These are phyloP conservation scores for Chlorodrepanis virens DNA, from an alignment of 2,113 vertebrate genomes.

Conservation along the genomic window DNA sequence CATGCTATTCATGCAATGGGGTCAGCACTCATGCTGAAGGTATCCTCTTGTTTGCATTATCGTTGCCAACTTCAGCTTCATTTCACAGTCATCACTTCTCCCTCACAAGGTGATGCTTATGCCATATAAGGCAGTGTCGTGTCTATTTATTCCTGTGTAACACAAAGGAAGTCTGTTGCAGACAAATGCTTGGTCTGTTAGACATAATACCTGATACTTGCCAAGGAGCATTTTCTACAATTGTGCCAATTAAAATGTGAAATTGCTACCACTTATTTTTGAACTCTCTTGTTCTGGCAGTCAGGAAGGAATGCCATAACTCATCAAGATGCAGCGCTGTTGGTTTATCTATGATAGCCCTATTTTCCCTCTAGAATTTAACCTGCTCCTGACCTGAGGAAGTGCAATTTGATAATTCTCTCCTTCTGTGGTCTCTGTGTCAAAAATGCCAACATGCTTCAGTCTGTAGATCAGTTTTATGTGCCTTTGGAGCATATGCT, in stretches of 20 bases:
- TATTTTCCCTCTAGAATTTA: slow-evolving; percentile 22
- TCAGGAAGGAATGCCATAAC: slow-evolving; percentile 9
- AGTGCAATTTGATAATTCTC: not conserved
- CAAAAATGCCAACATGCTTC: not conserved
- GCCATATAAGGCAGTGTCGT: slow-evolving; percentile 30
- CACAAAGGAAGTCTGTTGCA: slow-evolving; percentile 46
- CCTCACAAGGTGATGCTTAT: slow-evolving; percentile 21
- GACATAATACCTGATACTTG: slow-evolving; percentile 54
- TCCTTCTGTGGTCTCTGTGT: not conserved
- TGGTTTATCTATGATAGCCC: not conserved
- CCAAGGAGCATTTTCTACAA: slow-evolving; percentile 53
- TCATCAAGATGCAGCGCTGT: slow-evolving; percentile 17
- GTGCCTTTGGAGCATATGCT: not conserved
- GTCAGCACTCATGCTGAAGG: not conserved
- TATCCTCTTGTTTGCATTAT: slow-evolving; percentile 13
- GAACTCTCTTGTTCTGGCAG: slow-evolving; percentile 7
- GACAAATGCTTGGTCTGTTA: slow-evolving; percentile 56
- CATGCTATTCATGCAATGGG: not conserved
- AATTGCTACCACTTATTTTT: slow-evolving; percentile 45
- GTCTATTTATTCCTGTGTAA: slow-evolving; percentile 36
- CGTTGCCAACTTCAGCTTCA: not conserved
- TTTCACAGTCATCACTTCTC: slow-evolving; percentile 13
- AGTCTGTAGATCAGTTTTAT: not conserved
- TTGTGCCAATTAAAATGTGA: slow-evolving; percentile 46
- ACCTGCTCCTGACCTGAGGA: not conserved